Conservation (phyloP, 1,140 invertebrate species). For the Bombus pascuorum region DNA sequence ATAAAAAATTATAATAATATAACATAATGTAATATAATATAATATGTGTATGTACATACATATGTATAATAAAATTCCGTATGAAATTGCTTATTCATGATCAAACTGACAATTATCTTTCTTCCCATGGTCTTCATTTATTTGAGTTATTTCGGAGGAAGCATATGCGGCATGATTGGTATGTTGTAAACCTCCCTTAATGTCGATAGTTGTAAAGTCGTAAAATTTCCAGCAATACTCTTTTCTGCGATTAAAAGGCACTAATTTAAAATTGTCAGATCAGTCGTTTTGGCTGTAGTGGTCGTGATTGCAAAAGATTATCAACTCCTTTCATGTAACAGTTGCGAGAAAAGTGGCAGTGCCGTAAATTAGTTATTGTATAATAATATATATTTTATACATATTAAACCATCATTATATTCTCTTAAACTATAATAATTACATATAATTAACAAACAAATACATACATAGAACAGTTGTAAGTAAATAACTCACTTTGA, state of each 20-base stretch:
- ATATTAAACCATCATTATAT: background rate
- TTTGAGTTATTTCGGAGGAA: background rate
- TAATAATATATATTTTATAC: background rate
- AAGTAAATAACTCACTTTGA: no score
- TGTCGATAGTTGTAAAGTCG: background rate
- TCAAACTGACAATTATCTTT: background rate
- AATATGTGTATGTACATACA: no score
- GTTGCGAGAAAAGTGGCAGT: constrained; percentile 65
- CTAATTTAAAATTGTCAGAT: background rate
- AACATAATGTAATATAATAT: no score
- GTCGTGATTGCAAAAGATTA: background rate
- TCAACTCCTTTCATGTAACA: constrained; percentile 50
- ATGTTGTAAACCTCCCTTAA: background rate
- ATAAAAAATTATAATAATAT: no score
- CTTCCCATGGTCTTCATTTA: background rate
- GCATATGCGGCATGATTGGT: background rate
- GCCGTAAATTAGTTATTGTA: constrained; percentile 37
- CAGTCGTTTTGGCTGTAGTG: background rate
- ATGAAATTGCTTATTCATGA: background rate
- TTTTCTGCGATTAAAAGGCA: background rate
- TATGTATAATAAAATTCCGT: background rate
- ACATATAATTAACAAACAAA: background rate
- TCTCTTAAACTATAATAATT: background rate
- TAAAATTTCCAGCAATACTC: background rate
- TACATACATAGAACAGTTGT: background rate